phyloP scores from a whole-genome alignment of 1,140 invertebrate genomes.

The Drosophila subobscura region DNA sequence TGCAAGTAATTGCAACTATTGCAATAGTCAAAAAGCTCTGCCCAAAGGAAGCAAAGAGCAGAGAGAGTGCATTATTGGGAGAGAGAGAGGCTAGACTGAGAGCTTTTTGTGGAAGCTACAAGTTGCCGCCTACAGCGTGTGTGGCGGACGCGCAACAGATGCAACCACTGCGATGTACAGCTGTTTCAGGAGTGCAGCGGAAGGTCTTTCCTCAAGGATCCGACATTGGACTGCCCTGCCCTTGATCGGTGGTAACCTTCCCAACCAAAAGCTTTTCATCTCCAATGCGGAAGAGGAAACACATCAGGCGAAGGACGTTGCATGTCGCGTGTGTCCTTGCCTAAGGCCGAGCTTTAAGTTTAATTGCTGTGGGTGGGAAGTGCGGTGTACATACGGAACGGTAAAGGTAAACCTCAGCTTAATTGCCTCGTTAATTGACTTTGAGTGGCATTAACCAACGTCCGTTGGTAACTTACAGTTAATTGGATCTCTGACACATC shows the following conservation, averaged over 20 bases:
- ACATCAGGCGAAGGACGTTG: background rate
- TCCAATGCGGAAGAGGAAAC: background rate
- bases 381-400: background rate
- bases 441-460: slow-evolving; percentile 50
- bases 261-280: slow-evolving; percentile 19
- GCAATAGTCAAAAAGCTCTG: slow-evolving; percentile 1
- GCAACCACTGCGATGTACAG: slow-evolving; percentile 47
- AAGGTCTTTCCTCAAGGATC: slow-evolving; percentile 55
- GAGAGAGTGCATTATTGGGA: background rate
- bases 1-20: slow-evolving; percentile 1
- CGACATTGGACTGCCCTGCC: slow-evolving; percentile 73
- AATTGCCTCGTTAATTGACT: slow-evolving; percentile 61
- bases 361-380: slow-evolving; percentile 15
- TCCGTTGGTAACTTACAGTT: slow-evolving; percentile 42
- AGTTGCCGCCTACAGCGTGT: slow-evolving; percentile 49
- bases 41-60: background rate
- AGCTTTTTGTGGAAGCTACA: slow-evolving; percentile 54
- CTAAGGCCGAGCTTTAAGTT: background rate
- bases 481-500: slow-evolving; percentile 26
- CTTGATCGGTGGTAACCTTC: slow-evolving; percentile 71
- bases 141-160: slow-evolving; percentile 60
- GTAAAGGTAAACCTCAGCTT: slow-evolving; percentile 30
- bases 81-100: slow-evolving; percentile 16
- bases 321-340: slow-evolving; percentile 25
- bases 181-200: slow-evolving; percentile 27